Conservation (phyloP, 2,797 vertebrate genomes). For the Onychomys leucogaster region DNA sequence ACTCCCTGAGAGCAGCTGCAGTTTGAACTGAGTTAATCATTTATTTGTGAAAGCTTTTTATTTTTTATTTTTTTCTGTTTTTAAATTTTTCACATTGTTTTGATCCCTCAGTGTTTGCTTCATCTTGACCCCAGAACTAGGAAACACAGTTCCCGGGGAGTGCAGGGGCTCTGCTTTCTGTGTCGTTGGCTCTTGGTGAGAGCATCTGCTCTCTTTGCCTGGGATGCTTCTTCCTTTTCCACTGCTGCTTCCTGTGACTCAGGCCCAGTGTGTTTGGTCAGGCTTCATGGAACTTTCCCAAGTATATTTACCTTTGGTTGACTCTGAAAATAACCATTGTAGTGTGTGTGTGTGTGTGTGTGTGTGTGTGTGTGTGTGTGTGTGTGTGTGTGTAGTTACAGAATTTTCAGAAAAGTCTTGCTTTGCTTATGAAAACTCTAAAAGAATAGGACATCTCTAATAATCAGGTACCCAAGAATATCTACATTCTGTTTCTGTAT, state of each 20-base stretch:
- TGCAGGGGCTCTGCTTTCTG: not conserved
- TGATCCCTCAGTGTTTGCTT: constrained; percentile 4
- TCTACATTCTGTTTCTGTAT: constrained; percentile 1
- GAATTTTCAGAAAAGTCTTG: constrained; percentile 8
- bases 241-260: constrained; percentile 74
- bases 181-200: constrained; percentile 42
- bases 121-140: constrained; percentile 24
- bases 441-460: not conserved
- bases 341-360: not conserved
- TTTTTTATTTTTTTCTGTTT: constrained; percentile 14
- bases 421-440: not conserved
- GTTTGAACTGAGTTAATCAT: not conserved
- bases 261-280: constrained; percentile 76
- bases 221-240: constrained; percentile 69
- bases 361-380: too few species aligned
- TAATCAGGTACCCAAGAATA: not conserved
- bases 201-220: constrained; percentile 72
- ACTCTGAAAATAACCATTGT: constrained; percentile 56
- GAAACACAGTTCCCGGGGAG: not conserved
- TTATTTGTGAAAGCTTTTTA: constrained; percentile 25
- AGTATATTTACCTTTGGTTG: constrained; percentile 68
- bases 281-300: constrained; percentile 77
- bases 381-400: not conserved
- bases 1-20: not conserved
- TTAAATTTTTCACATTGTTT: constrained; percentile 36